Evolutionary conservation across 2,888 invertebrate species (phyloP), one percentile per base, ranked within the genome.

Genomic region (Agonopterix alstromeriana): DNA sequence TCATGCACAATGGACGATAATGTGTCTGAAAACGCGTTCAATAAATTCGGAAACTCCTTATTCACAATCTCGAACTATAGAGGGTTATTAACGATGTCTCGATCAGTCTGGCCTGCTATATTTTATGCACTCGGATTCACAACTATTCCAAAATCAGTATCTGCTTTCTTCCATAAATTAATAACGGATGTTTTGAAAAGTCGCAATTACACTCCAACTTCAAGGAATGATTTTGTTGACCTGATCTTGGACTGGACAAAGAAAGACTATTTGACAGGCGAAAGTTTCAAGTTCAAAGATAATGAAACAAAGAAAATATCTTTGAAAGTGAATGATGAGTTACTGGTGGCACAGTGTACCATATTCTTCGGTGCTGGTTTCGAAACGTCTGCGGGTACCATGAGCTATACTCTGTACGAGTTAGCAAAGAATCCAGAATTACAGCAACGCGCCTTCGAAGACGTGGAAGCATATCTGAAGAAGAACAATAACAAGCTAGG

Each of bases 301-400:
- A 9, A 3, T 36, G 10, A 36, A 8, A 1, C 36, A 36, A n/a
- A 36, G 4, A 36, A 3, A 36, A 17, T 42, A 9, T 4, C 5
- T 17, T 3, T 36, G 10, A 61, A 71, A 1, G 60, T 90, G 0
- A 70, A 79, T 0, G 61, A 89, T 9, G 74, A 86, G 2, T 61
- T 90, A 40, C 55, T 92, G 3, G 77, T 85, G 0, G 83, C 90
- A 0, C 91, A 92, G 49, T 86, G 90, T 2, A 77, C 90, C 35
- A 62, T 89, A 0, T 91, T 92, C 48, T 79, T 77, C 36, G 65
- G 61, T 0, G 78, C 76, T 36, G 80, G 80, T 0, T 80, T 65
- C 42, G 79, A 80, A 12, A 78, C 78, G 0, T 71, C 77, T 5
- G 61, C 78, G 0, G 65, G 65, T 0, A 72, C 75, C 0, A 47